Conservation (phyloP, 64 coral and sea anemone species). For the Porites lutea region DNA sequence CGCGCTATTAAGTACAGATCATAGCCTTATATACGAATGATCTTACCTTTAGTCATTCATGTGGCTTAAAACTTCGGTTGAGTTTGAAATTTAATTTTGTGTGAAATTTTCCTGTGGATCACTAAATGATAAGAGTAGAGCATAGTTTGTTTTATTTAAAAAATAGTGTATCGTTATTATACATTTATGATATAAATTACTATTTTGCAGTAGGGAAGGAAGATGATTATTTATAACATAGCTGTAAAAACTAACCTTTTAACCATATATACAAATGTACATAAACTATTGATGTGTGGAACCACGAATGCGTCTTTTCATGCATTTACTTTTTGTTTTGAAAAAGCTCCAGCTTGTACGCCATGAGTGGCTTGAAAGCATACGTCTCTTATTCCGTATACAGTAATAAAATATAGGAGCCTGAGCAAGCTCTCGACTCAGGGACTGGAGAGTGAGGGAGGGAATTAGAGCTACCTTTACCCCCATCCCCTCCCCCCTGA, state of each 20-base stretch:
- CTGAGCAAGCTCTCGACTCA: too few relatives aligned
- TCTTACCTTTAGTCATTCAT: neutral
- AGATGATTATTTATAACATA: conserved; percentile 8
- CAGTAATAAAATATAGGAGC: too few relatives aligned
- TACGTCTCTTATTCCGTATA: too few relatives aligned
- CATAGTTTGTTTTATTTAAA: conserved; percentile 7
- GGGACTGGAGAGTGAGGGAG: too few relatives aligned
- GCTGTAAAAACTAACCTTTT: neutral
- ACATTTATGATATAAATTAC: neutral
- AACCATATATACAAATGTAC: neutral
- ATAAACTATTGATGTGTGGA: conserved; percentile 7
- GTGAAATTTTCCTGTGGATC: neutral
- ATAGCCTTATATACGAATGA: too few relatives aligned
- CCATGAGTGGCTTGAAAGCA: neutral
- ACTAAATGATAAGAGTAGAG: neutral
- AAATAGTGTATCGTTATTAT: neutral
- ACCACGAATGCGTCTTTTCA: neutral
- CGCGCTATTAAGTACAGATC: too few relatives aligned
- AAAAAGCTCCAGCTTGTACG: neutral
- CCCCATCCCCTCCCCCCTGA: too few relatives aligned
- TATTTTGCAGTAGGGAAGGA: neutral
- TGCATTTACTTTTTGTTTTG: neutral
- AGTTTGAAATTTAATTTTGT: neutral
- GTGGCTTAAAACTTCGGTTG: neutral
- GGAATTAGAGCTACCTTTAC: too few relatives aligned